Evolutionary conservation across 1,140 invertebrate species (phyloP).

Genomic region (Diabrotica virgifera): DNA sequence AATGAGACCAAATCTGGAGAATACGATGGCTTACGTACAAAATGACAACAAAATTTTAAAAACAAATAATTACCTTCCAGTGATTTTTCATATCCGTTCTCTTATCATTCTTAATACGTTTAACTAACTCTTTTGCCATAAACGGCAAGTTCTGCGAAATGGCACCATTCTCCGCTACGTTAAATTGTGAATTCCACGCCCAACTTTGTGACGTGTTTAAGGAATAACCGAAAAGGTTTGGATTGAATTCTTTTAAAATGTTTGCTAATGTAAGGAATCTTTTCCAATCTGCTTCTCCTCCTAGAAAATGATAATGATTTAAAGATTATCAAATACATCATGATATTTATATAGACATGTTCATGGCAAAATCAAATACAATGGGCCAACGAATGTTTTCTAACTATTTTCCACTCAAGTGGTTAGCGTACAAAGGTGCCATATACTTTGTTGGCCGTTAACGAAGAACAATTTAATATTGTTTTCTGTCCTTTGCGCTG

Average conservation of each 20-base stretch:
- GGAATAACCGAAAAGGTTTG: constrained; percentile 60
- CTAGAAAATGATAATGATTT: not conserved
- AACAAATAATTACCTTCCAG: constrained; percentile 61
- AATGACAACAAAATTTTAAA: too few relatives aligned
- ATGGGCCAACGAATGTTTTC: too few relatives aligned
- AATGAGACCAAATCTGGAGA: too few relatives aligned
- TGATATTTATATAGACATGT: too few relatives aligned
- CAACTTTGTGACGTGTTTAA: constrained; percentile 51
- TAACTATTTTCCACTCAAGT: too few relatives aligned
- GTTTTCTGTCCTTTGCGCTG: too few relatives aligned
- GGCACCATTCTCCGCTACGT: constrained; percentile 60
- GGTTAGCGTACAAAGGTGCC: too few relatives aligned
- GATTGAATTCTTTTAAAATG: constrained; percentile 62
- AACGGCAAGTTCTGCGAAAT: constrained; percentile 60
- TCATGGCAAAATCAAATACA: too few relatives aligned
- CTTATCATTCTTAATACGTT: constrained; percentile 58
- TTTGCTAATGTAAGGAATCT: constrained; percentile 50
- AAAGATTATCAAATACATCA: too few relatives aligned
- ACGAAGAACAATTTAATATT: too few relatives aligned
- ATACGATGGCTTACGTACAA: too few relatives aligned
- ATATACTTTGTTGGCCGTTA: too few relatives aligned
- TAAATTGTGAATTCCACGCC: constrained; percentile 53
- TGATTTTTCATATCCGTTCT: constrained; percentile 58
- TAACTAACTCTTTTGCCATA: constrained; percentile 61
- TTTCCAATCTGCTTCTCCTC: not conserved